Evolutionary conservation across 2,888 invertebrate genomes (phyloP), one percentile per base, ranked within the genome.

Genomic region (Hemithea aestivaria): DNA sequence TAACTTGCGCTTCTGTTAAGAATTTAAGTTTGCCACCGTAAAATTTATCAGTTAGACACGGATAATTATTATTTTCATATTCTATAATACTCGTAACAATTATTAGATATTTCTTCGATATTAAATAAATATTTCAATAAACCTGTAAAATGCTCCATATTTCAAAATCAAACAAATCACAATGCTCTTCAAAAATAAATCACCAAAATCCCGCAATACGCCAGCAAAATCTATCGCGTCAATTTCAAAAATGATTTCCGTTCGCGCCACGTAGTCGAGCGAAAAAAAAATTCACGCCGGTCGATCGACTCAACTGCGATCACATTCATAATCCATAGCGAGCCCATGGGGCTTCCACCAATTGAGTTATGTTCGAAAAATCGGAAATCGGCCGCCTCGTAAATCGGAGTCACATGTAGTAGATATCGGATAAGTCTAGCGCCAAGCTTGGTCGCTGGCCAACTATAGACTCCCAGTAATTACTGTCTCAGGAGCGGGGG

Each of bases 401-500:
- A 73, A 73, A 75, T 73, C 59, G 58, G 35, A 16, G 49, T 2
- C 16, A 5, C 5, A 16, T 16, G 5, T 5, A 2, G 16, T 16
- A 16, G 16, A 16, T n/a, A n/a, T 48, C 41, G 52, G 50, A 56
- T 57, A 62, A 60, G 61, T 53, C 41, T 46, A 38, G 27, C 22
- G 42, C 54, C 53, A 52, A 48, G 54, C 49, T 68, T 83, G 83
- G 81, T 82, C 66, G 64, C 47, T 60, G 70, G 78, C 84, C 84
- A 85, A 83, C 67, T 75, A 73, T 62, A 70, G 71, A 66, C 72
- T 67, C 67, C 64, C 71, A 64, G 73, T 82, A 83, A 85, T 84
- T 82, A 80, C 82, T 73, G 73, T 73, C 78, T 74, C 81, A 78
- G 74, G 73, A 75, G 70, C 69, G 60, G 62, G 62, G 63, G 62